These are phyloP conservation scores for Epinephelus moara DNA, from an alignment of 2,113 vertebrate species.

Conservation along the genomic window DNA sequence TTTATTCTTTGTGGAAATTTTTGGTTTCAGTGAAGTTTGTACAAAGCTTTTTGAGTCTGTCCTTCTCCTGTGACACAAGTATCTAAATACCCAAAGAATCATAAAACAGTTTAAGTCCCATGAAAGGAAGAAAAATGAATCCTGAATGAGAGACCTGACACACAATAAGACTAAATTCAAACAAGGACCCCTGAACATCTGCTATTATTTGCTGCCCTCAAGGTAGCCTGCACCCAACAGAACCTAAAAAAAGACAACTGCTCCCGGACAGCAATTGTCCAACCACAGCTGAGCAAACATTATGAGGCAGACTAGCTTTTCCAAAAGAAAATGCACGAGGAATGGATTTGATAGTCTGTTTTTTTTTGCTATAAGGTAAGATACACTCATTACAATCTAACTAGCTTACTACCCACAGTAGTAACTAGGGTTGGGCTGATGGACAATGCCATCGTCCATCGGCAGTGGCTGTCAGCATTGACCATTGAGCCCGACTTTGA, in stretches of 20 bases:
- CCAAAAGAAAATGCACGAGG: too few relatives aligned
- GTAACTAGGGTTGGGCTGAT: too few relatives aligned
- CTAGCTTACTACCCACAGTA: too few relatives aligned
- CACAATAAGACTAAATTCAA: neutral
- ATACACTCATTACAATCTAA: too few relatives aligned
- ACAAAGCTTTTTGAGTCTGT: neutral
- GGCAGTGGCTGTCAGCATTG: too few relatives aligned
- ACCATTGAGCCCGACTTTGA: too few relatives aligned
- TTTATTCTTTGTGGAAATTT: neutral
- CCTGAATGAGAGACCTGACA: neutral
- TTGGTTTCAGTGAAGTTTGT: neutral
- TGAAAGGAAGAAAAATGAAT: slow-evolving; percentile 1
- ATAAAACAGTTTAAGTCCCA: neutral
- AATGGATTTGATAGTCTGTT: too few relatives aligned
- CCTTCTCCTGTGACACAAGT: slow-evolving; percentile 2
- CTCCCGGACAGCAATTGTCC: neutral
- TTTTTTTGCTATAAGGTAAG: too few relatives aligned
- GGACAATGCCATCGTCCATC: too few relatives aligned
- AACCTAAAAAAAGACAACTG: neutral
- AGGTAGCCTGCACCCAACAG: neutral
- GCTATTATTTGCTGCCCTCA: neutral
- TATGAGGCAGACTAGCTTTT: too few relatives aligned
- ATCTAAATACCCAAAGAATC: neutral
- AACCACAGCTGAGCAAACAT: too few relatives aligned
- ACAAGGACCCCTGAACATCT: neutral